Base-by-base conservation (phyloP, 2,888 invertebrate species). In the Ganaspis brasiliensis region DNA sequence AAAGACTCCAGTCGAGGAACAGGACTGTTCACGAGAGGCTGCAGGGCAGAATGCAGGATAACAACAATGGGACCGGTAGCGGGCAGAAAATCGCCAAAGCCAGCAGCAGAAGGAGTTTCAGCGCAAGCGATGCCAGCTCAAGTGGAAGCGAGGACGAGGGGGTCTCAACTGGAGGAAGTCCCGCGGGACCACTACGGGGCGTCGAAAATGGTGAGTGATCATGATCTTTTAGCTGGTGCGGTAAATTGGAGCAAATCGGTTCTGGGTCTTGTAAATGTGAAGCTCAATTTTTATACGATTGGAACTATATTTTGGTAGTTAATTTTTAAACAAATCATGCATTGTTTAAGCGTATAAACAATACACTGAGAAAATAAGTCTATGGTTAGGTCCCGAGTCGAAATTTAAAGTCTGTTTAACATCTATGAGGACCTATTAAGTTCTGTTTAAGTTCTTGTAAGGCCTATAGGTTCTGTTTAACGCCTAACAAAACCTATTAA, bases 71-170 rank as follows among this genome's bases (percentile, higher is more conserved):
- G 0, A 87, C 87, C 24, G 78, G 71, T 56, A 82, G 75, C 76
- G 83, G 79, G 24, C 85, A 85, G 77, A 91, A 90, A 73, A 84
- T 87, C 35, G 79, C 79, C 12, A 86, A 84, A 73, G 85, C 83
- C 49, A 85, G 82, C 31, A 87, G 87, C 78, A 86, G 90, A 70
- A 87, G 89, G 73, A 91, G 91, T 82, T 90, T 88, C 86, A 91
- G 90, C 67, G 90, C 91, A 35, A 91, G 91, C 86, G 91, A 91
- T 59, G 89, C 82, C 19, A 90, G 89, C 81, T 86, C 84, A 24
- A 90, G 90, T 77, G 90, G 84, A 9, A 89, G 91, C 86, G 91
- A 91, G 73, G 91, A 91, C 79, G 91, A 91, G 79, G 91, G 90
- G 74, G 91, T 91, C 5, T 91, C 91, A 56, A 91, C 91, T 24